Base-by-base conservation (phyloP, 1,140 invertebrate species). In the Saxidomus purpurata region DNA sequence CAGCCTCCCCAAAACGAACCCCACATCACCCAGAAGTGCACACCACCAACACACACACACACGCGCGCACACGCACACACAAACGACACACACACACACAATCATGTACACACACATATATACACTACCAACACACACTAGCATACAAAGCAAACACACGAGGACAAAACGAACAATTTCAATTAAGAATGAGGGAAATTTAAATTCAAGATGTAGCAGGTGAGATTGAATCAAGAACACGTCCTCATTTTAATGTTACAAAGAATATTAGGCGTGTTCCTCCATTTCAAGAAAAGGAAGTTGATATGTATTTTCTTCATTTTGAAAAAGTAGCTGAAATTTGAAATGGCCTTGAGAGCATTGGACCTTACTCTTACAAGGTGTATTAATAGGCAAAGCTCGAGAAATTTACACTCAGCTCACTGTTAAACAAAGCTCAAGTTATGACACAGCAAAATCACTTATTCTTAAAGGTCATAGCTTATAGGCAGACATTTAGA, bases 401-500 rank as follows among this genome's bases (percentile, higher is more conserved):
- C 47, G 40, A 49, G 88, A 88, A 69, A 43, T 85, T 71, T 90
- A 88, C 71, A 61, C 88, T 6, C 15, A 76, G n/a, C 47, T 87
- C 22, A 79, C 55, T 59, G 61, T 40, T 40, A 76, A 82, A 49
- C 83, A 86, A 76, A 49, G 71, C 83, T 52, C 76, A 31, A 40
- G 84, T 86, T 91, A 92, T 85, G 89, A 90, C 40, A 17, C 15
- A 11, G 79, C 90, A 34, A 91, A 93, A 87, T n/a, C 79, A 28
- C 2, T 43, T 43, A 87, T 91, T 77, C 52, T 92, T 6, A 93
- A 92, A 85, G 89, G 71, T 55, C 92, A 91, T 90, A 87, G 90
- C 85, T n/a, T 93, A 93, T 74, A 59, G 88, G 31, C 91, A 93
- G 71, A 87, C 81, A 71, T 91, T 92, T 81, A 47, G 90, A 19